phyloP scores from a whole-genome alignment of 2,113 vertebrate genomes.

The Gasterosteus nipponicus region DNA sequence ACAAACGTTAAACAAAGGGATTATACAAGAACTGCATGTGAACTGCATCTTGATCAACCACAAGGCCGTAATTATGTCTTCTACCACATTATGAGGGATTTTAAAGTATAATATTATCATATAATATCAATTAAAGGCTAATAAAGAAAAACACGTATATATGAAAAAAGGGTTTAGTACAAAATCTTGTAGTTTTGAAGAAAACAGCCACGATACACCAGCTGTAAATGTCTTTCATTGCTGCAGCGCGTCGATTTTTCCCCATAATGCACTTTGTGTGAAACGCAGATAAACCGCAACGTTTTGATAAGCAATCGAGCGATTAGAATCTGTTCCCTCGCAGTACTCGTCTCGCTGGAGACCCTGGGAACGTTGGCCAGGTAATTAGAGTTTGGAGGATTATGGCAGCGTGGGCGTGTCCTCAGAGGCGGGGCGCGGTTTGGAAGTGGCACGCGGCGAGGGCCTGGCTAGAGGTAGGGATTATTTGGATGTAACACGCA shows the following conservation, averaged over 20 bases:
- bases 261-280: neutral
- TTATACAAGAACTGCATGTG: no score
- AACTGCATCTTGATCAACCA: no score
- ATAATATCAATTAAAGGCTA: no score
- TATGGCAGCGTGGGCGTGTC: constrained; percentile 42
- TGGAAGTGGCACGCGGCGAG: constrained; percentile 53
- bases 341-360: constrained; percentile 19
- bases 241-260: neutral
- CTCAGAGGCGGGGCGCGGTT: constrained; percentile 66
- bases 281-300: neutral
- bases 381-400: constrained; percentile 63
- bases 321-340: neutral
- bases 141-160: neutral
- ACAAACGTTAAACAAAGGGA: no score
- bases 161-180: neutral
- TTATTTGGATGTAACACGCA: constrained; percentile 76
- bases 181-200: neutral
- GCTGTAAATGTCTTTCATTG: neutral
- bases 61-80: no score
- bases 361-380: constrained; percentile 21
- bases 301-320: constrained; percentile 1
- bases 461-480: constrained; percentile 64
- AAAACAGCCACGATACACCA: neutral
- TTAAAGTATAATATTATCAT: no score
- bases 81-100: no score